These are phyloP conservation scores for Muscina levida DNA, from an alignment of 2,888 invertebrate species.

Conservation along the genomic window DNA sequence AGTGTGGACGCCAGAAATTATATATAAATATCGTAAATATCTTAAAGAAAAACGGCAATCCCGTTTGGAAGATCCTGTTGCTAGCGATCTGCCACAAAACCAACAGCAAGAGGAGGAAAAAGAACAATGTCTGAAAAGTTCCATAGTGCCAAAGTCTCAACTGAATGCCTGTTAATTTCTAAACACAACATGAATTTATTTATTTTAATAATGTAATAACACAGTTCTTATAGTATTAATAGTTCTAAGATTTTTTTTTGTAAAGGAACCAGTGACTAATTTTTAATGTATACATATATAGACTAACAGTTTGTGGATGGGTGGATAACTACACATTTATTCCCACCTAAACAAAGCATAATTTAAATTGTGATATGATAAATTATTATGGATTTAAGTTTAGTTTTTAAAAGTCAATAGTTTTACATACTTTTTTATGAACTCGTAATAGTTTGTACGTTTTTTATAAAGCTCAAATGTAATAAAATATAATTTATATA, in stretches of 20 bases:
- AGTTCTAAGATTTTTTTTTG: slow-evolving; percentile 43
- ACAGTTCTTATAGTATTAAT: slow-evolving; percentile 56
- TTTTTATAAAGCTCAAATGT: background rate
- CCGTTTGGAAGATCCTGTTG: background rate
- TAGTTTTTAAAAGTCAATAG: slow-evolving; percentile 9
- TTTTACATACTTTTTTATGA: slow-evolving; percentile 21
- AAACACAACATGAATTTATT: background rate
- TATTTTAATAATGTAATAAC: slow-evolving; percentile 38
- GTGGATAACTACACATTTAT: too few species aligned
- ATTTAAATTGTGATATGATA: slow-evolving; percentile 22
- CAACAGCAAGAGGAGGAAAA: background rate
- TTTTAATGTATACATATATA: too few species aligned
- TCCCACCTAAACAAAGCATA: too few species aligned
- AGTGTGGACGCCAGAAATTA: slow-evolving; percentile 83
- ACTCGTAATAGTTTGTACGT: background rate
- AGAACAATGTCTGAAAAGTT: slow-evolving; percentile 26
- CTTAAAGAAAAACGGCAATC: slow-evolving; percentile 55
- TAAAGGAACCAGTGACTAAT: background rate
- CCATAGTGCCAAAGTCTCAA: slow-evolving; percentile 3
- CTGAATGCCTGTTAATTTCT: slow-evolving; percentile 41
- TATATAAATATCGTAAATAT: slow-evolving; percentile 79
- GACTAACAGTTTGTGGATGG: too few species aligned
- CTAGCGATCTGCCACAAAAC: slow-evolving; percentile 32
- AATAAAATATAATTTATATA: slow-evolving; percentile 21
- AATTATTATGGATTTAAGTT: slow-evolving; percentile 12